Base-by-base conservation (phyloP, 2,888 invertebrate species). In the Sturmia bella region DNA sequence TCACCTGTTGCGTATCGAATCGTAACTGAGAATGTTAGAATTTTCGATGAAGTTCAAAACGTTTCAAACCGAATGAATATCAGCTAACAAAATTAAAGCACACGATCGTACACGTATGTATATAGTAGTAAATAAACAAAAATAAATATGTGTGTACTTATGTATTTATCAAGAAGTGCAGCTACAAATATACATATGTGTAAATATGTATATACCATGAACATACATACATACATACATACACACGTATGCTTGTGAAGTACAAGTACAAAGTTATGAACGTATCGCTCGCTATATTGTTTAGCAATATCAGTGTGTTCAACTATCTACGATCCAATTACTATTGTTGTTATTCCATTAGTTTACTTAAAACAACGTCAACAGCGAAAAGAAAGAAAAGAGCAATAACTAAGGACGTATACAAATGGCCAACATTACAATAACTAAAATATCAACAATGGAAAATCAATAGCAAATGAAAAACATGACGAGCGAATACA, bases 1-100 rank as follows among this genome's bases (percentile, higher is more conserved):
- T 88, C 89, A 90, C 90, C 88, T 89, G 90, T 86, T 90, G 90
- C 90, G 89, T 88, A 86, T 88, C 87, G 85, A 86, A 87, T 87
- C 86, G 86, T 87, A 87, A 90, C 90, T 90, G 89, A n/a, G n/a
- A 90, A 87, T 85, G 83, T 86, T 89, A 85, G 82, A 83, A 87
- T 85, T 86, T 86, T 88, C 85, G 87, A 86, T 87, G 85, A 87
- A 89, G 88, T 89, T 90, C 87, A 88, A 89, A 89, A 89, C 87
- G 87, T 83, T 85, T 83, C 83, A 76, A 69, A 75, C 56, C 70
- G 59, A 77, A 83, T 68, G 59, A 77, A 83, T 83, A 86, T 87
- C 88, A 88, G 83, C 80, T 79, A 80, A 75, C 78, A 75, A 72
- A 68, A 84, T 41, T 45, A 66, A 54, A 64, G 12, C 39, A 69